Conservation (phyloP, 2,113 vertebrate genomes). For the Trichechus manatus region DNA sequence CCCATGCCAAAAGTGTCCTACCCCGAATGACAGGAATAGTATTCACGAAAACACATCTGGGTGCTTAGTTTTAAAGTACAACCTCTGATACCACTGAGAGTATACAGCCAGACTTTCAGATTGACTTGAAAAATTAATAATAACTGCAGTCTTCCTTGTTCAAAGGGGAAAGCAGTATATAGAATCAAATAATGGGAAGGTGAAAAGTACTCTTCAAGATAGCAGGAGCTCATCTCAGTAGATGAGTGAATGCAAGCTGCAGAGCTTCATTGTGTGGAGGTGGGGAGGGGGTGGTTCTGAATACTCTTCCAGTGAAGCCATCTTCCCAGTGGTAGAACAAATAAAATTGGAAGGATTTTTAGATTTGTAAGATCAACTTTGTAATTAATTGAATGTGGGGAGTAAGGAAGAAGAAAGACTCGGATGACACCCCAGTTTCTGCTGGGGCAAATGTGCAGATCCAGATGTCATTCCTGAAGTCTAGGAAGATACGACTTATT, state of each 20-base stretch:
- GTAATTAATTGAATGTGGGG: fast-evolving
- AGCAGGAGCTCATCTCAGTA: not conserved
- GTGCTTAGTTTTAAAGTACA: too few relatives aligned
- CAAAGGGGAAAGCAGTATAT: too few relatives aligned
- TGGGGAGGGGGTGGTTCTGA: not conserved
- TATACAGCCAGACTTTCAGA: too few relatives aligned
- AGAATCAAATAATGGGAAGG: not conserved
- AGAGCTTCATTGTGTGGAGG: fast-evolving
- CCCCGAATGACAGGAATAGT: too few relatives aligned
- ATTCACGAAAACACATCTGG: too few relatives aligned
- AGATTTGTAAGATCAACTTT: not conserved
- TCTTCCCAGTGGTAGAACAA: not conserved
- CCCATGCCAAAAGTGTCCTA: fast-evolving
- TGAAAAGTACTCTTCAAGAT: not conserved
- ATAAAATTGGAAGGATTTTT: not conserved
- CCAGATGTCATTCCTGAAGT: not conserved
- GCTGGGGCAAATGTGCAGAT: too few relatives aligned
- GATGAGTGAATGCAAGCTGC: not conserved
- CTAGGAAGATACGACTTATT: not conserved
- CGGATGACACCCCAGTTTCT: not conserved
- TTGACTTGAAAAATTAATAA: too few relatives aligned
- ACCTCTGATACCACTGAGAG: too few relatives aligned
- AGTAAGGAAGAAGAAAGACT: not conserved
- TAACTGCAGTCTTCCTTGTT: too few relatives aligned
- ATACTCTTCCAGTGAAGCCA: not conserved